Conservation (phyloP, 2,888 invertebrate species). For the Heteromurus nitidus region DNA sequence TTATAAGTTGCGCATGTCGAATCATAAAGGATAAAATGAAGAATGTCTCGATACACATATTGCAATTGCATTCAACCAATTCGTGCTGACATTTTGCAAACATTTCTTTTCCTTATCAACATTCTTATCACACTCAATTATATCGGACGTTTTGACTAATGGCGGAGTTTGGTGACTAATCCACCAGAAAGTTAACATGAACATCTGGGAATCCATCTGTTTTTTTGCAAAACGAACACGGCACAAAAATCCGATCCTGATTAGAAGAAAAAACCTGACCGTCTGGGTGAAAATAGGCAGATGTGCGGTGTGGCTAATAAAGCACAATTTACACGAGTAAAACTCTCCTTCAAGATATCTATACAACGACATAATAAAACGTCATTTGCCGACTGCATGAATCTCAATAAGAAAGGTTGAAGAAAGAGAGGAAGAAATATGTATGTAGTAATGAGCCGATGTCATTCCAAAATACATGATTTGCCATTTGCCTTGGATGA, state of each 20-base stretch:
- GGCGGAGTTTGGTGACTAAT: not conserved
- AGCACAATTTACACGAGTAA: too few species aligned
- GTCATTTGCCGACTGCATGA: constrained; percentile 2
- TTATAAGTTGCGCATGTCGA: not conserved
- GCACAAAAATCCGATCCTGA: constrained; percentile 5
- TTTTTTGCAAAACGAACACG: not conserved
- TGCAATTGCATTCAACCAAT: not conserved
- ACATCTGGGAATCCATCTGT: constrained; percentile 10
- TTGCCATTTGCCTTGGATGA: constrained; percentile 15
- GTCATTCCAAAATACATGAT: constrained; percentile 27
- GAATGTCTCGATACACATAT: not conserved
- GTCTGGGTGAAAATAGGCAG: too few species aligned
- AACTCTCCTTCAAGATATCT: too few species aligned
- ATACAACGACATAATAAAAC: too few species aligned
- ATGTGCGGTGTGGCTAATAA: too few species aligned
- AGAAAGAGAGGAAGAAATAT: not conserved
- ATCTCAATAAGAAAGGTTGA: too few species aligned
- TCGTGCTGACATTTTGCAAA: not conserved
- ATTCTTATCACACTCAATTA: not conserved
- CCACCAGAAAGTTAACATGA: not conserved
- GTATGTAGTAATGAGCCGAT: constrained; percentile 20
- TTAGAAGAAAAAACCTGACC: not conserved
- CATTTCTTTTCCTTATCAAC: too few species aligned
- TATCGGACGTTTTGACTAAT: constrained; percentile 4
- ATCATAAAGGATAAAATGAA: too few species aligned